Conservation (phyloP, 2,797 vertebrate genomes). For the Leptodactylus fallax region DNA sequence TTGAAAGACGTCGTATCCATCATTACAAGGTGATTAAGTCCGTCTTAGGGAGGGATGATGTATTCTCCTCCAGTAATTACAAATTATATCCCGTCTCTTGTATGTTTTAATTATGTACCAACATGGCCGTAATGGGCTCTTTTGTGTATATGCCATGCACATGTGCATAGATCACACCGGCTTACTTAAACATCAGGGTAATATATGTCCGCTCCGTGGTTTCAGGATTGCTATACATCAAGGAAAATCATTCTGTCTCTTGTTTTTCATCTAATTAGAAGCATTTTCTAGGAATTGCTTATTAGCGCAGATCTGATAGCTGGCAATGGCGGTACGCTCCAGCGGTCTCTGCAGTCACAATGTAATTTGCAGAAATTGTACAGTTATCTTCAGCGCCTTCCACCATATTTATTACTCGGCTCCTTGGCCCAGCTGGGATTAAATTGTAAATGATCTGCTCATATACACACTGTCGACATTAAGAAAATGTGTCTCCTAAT, state of each 20-base stretch:
- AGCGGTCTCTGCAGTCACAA: not conserved
- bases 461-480: slow-evolving; percentile 9
- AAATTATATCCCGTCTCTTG: slow-evolving; percentile 38
- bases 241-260: not conserved
- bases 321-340: slow-evolving; percentile 3
- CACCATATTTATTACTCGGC: slow-evolving; percentile 3
- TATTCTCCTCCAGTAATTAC: slow-evolving; percentile 12
- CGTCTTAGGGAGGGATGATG: slow-evolving; percentile 25
- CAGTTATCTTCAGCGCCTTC: not conserved
- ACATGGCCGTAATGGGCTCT: slow-evolving; percentile 34
- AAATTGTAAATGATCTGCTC: slow-evolving; percentile 9
- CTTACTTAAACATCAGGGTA: slow-evolving; percentile 19
- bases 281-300: slow-evolving; percentile 46
- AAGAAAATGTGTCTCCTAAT: slow-evolving; percentile 27
- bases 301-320: slow-evolving; percentile 35
- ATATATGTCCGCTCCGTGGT: slow-evolving; percentile 9
- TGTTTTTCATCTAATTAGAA: slow-evolving; percentile 23
- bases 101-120: slow-evolving; percentile 41
- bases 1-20: not conserved
- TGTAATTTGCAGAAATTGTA: slow-evolving; percentile 37
- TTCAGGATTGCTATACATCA: not conserved
- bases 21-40: slow-evolving; percentile 31
- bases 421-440: not conserved
- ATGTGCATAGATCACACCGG: slow-evolving; percentile 3
- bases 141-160: slow-evolving; percentile 14